Evolutionary conservation across 2,113 vertebrate genomes (phyloP), one percentile per base, ranked within the genome.

Genomic region (Rhynchomys soricoides): DNA sequence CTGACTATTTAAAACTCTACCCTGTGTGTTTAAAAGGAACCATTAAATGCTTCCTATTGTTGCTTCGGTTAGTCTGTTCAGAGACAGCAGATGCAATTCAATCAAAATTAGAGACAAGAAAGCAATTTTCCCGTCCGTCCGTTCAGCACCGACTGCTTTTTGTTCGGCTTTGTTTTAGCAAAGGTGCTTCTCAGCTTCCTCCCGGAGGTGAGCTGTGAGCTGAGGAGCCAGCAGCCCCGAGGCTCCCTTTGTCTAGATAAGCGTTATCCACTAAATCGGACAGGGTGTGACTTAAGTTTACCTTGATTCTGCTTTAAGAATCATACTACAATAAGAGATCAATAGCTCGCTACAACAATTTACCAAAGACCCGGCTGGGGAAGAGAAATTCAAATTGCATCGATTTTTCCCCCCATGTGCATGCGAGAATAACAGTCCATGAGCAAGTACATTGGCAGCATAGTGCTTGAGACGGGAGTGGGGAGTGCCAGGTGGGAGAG

Each of bases 281-380:
- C 98, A 97, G 95, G 98, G 93, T 97, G 93, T 98, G 97, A 94
- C 95, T 85, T 93, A 86, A 97, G 98, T 98, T 98, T 98, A 98
- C 97, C 94, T 98, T 98, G 98, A 98, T 97, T 94, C 64, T 98
- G 95, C 92, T 98, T 98, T 93, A 74, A 96, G 98, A 97, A 88
- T 26, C 97, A 97, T 97, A 93, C 87, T 95, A 93, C 97, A 98
- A 98, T 97, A 97, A 98, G 97, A 98, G 98, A 98, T 98, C 98
- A 98, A 99, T 98, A 98, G 95, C 97, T 81, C 97, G 96, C 97
- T 95, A 98, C 97, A 98, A 98, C 98, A 98, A 98, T 98, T 98
- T 98, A 98, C 98, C 94, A 77, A 97, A 95, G 98, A 98, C 98
- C 98, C 74, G 85, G 97, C 96, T 95, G 90, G 96, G 86, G 64